Evolutionary conservation across 1,140 invertebrate genomes (phyloP), one percentile per base, ranked within the genome.

Genomic region (Eufriesea mexicana): DNA sequence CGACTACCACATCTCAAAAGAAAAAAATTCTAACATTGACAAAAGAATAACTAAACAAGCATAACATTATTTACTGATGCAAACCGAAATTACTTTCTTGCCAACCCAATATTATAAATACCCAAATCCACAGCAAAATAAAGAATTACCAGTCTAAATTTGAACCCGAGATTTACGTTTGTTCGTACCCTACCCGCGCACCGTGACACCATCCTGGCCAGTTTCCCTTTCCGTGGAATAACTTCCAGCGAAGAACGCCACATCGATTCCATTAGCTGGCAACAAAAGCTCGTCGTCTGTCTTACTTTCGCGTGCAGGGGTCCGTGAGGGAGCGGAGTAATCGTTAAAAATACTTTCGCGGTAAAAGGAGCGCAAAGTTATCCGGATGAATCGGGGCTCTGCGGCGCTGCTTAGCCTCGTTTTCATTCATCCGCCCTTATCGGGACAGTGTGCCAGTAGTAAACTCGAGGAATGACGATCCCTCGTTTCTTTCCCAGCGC

Each of bases 381-480:
- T 59, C 57, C 51, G 51, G n/a, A 47, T 12, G 23, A 79, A 61
- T 49, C 51, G 66, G 20, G 16, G 23, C 47, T 47, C 18, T 14
- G 47, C 35, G 10, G n/a, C 2, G 62, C 8, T 54, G 62, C 47
- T 66, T 66, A 25, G 28, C n/a, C 45, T 9, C 45, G 55, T 61
- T 71, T 57, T 57, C 54, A 49, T 71, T 72, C 67, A 51, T 71
- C 16, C 42, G 20, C 35, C 23, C 77, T 72, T 79, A 79, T 71
- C 66, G 25, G 54, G 10, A 23, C 18, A 28, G 10, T 9, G 16
- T 23, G 42, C 5, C 77, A 35, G 51, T 35, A 42, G 64, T 70
- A 70, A 78, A 78, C 64, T 57, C 64, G 45, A n/a, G 54, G 16
- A 71, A 79, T n/a, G 67, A 61, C 61, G 77, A 49, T 61, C 55